phyloP scores from a whole-genome alignment of 2,797 vertebrate genomes.

The Synanceia verrucosa region DNA sequence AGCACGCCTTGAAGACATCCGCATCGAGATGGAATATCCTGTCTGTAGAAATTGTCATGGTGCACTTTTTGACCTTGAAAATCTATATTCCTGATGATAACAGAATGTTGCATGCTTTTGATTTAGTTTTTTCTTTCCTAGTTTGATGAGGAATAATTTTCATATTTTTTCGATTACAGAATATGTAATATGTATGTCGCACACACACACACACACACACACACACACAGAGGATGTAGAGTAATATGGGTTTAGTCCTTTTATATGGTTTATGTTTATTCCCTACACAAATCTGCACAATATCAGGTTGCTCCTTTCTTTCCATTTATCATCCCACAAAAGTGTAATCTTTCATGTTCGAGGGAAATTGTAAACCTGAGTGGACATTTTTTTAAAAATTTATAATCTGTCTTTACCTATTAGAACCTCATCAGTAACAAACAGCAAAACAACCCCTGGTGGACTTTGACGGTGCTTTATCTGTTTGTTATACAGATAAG shows the following conservation, averaged over 20 bases:
- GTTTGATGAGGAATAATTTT: neutral
- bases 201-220: too few relatives aligned
- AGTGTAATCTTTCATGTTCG: neutral
- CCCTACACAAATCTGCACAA: neutral
- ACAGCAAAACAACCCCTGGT: neutral
- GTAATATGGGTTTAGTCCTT: neutral
- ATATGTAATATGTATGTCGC: neutral
- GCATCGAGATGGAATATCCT: slow-evolving; percentile 98
- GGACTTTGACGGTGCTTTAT: neutral
- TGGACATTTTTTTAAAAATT: neutral
- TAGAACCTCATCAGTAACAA: slow-evolving; percentile 2
- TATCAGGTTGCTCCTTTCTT: neutral
- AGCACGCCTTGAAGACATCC: slow-evolving; percentile 88
- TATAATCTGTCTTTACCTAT: neutral
- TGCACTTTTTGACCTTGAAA: slow-evolving; percentile 28
- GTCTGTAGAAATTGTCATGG: slow-evolving; percentile 40
- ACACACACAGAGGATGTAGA: neutral
- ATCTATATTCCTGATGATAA: neutral
- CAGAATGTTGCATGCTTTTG: neutral
- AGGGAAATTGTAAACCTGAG: neutral
- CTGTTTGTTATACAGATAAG: neutral
- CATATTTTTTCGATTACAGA: neutral
- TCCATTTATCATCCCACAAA: neutral
- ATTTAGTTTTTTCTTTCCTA: neutral
- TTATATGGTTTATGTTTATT: neutral